phyloP scores from a whole-genome alignment of 2,888 invertebrate genomes.

The Melanargia galathea region DNA sequence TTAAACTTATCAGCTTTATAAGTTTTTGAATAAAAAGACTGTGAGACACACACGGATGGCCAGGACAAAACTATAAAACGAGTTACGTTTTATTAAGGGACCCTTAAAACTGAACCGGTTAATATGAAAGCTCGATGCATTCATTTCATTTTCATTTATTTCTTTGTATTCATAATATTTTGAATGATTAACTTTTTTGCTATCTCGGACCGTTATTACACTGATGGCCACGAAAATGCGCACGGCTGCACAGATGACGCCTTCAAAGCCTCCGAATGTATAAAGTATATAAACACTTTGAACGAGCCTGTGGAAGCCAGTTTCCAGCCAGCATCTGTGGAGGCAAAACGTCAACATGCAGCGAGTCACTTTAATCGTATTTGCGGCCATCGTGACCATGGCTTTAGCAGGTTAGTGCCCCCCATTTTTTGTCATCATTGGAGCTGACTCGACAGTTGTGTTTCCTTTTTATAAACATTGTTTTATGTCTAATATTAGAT shows the following conservation, averaged over 20 bases:
- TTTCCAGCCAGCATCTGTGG: slow-evolving; percentile 57
- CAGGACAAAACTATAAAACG: no score
- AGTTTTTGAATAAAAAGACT: no score
- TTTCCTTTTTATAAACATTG: slow-evolving; percentile 53
- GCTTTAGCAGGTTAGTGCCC: slow-evolving; percentile 79
- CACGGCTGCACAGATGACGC: slow-evolving; percentile 50
- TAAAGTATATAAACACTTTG: slow-evolving; percentile 64
- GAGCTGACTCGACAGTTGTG: slow-evolving; percentile 46
- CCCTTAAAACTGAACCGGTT: no score
- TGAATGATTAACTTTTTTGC: slow-evolving; percentile 58
- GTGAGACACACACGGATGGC: no score
- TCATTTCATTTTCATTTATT: no score
- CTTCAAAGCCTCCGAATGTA: slow-evolving; percentile 42
- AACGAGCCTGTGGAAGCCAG: slow-evolving; percentile 59
- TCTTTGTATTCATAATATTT: slow-evolving; percentile 24
- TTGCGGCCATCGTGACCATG: slow-evolving; percentile 64
- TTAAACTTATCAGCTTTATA: no score
- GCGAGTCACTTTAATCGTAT: slow-evolving; percentile 59
- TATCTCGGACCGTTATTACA: slow-evolving; percentile 62
- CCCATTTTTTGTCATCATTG: slow-evolving; percentile 59
- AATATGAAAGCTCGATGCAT: no score
- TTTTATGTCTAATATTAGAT: slow-evolving; percentile 52
- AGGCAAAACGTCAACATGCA: slow-evolving; percentile 65
- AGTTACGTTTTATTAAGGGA: no score
- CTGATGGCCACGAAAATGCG: slow-evolving; percentile 54